phyloP scores from a whole-genome alignment of 1,140 invertebrate species.

The Drosophila burlai region DNA sequence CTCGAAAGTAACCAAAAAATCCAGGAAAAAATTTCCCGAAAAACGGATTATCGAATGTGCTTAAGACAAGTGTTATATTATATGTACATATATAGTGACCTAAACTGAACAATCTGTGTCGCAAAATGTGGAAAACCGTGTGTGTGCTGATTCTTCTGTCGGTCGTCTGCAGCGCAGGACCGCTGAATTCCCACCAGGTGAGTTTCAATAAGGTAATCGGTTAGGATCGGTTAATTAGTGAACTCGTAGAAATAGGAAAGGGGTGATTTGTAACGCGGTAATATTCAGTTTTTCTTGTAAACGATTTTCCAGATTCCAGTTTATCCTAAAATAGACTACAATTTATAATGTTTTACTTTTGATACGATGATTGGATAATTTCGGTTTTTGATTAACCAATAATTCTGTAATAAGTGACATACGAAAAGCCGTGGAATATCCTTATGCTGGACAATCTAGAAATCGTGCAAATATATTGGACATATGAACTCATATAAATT shows the following conservation, averaged over 20 bases:
- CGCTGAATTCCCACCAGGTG: constrained; percentile 65
- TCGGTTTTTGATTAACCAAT: too few species aligned
- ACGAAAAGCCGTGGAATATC: neutral
- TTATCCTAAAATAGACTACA: neutral
- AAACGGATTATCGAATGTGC: constrained; percentile 32
- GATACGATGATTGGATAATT: too few species aligned
- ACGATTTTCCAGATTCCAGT: neutral
- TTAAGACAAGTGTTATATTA: constrained; percentile 38
- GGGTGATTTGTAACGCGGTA: neutral
- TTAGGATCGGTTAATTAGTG: neutral
- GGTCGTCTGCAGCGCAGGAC: constrained; percentile 70
- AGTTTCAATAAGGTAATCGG: constrained; percentile 26
- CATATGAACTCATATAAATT: too few species aligned
- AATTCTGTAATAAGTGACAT: neutral
- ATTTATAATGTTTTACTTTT: too few species aligned
- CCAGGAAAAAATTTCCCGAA: neutral
- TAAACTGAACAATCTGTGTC: constrained; percentile 46
- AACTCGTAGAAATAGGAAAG: neutral
- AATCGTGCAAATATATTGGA: neutral
- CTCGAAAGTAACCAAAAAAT: neutral
- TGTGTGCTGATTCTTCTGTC: constrained; percentile 55
- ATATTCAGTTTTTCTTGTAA: neutral
- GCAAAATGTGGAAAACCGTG: constrained; percentile 60
- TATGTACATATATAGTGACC: constrained; percentile 23
- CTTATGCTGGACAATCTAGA: neutral